phyloP scores from a whole-genome alignment of 2,113 vertebrate species.

The Melanotaenia duboulayi region DNA sequence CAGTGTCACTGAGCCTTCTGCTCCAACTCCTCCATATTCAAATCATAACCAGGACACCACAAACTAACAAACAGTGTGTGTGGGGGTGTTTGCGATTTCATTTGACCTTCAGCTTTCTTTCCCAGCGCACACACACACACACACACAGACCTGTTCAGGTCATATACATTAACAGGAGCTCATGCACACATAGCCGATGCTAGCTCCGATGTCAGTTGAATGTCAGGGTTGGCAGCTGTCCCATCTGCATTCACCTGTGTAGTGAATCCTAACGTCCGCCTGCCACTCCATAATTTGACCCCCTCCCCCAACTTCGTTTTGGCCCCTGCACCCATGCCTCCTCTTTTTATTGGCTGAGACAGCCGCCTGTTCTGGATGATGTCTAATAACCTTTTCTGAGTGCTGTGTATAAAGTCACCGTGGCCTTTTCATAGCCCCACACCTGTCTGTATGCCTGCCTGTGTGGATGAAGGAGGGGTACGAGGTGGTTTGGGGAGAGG shows the following conservation, averaged over 20 bases:
- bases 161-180: constrained; percentile 64
- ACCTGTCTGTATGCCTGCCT: constrained; percentile 63
- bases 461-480: constrained; percentile 24
- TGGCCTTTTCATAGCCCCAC: constrained; percentile 80
- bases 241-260: constrained; percentile 75
- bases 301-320: constrained; percentile 10
- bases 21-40: constrained; percentile 80
- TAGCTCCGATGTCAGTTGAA: constrained; percentile 73
- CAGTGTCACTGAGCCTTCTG: constrained; percentile 78
- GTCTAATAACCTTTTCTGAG: constrained; percentile 83
- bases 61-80: constrained; percentile 55
- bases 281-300: constrained; percentile 69
- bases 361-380: constrained; percentile 75
- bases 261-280: constrained; percentile 57
- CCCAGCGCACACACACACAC: constrained; percentile 30
- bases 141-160: constrained; percentile 25
- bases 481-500: no score
- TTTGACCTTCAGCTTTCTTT: constrained; percentile 71
- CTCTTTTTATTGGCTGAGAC: constrained; percentile 72
- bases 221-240: constrained; percentile 80
- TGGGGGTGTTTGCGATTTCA: constrained; percentile 54
- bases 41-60: constrained; percentile 59
- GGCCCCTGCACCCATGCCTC: constrained; percentile 34
- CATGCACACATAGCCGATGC: constrained; percentile 45
- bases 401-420: constrained; percentile 77